These are phyloP conservation scores for Dissostichus mawsoni DNA, from an alignment of 2,113 vertebrate genomes.

Conservation along the genomic window DNA sequence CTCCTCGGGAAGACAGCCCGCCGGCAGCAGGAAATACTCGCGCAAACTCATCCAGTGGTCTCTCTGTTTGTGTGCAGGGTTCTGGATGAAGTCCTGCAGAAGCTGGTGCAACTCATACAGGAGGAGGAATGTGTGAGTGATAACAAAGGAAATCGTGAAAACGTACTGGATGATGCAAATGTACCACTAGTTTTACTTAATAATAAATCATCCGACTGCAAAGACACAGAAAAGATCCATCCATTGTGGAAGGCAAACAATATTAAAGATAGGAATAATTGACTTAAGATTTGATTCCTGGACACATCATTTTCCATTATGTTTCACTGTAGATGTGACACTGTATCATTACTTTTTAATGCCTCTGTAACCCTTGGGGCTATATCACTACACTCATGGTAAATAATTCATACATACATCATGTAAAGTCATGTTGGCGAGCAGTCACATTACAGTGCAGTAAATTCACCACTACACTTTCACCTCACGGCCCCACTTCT, in stretches of 20 bases:
- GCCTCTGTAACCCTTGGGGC: conserved; percentile 17
- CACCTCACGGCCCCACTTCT: conserved; percentile 9
- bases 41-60: conserved; percentile 33
- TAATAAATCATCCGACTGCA: not conserved
- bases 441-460: conserved; percentile 35
- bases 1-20: conserved; percentile 37
- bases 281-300: not conserved
- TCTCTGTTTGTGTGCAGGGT: conserved; percentile 79
- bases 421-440: conserved; percentile 46
- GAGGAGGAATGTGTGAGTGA: conserved; percentile 92
- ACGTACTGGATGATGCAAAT: not conserved
- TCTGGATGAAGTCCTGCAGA: conserved; percentile 90
- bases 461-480: conserved; percentile 23
- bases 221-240: not conserved
- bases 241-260: not conserved
- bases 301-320: conserved; percentile 36
- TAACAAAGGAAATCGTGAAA: not conserved
- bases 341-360: conserved; percentile 64
- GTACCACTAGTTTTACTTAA: not conserved
- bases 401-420: conserved; percentile 69
- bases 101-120: conserved; percentile 89
- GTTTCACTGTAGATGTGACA: conserved; percentile 42
- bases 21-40: conserved; percentile 54
- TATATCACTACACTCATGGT: conserved; percentile 51
- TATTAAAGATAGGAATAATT: too few species aligned